These are phyloP conservation scores for Athrips mouffetella DNA, from an alignment of 2,888 invertebrate genomes.

Conservation along the genomic window DNA sequence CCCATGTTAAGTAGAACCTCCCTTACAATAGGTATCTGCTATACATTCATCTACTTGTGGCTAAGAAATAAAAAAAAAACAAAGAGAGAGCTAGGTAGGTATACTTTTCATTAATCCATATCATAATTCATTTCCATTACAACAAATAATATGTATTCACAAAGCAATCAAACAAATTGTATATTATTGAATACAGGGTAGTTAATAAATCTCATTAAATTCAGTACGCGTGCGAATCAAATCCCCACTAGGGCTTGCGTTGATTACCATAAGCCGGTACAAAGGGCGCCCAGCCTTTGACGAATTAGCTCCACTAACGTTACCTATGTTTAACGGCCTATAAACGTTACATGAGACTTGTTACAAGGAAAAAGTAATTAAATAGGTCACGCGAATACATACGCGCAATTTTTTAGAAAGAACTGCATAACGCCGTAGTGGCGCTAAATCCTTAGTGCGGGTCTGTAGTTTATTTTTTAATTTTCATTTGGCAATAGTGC, in stretches of 20 bases:
- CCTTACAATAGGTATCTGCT: neutral
- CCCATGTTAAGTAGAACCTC: neutral
- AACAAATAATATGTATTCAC: slow-evolving; percentile 7
- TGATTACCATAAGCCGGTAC: slow-evolving; percentile 73
- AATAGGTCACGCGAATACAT: neutral
- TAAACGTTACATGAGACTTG: slow-evolving; percentile 18
- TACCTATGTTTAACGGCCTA: slow-evolving; percentile 40
- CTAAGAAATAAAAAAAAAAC: no score
- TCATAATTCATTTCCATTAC: no score
- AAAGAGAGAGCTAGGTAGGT: neutral
- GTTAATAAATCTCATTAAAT: slow-evolving; percentile 42
- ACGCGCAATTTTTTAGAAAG: neutral
- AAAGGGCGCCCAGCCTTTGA: slow-evolving; percentile 70
- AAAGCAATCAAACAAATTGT: slow-evolving; percentile 12
- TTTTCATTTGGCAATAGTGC: no score
- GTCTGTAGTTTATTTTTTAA: neutral
- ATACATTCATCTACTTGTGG: no score
- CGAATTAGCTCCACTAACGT: slow-evolving; percentile 68
- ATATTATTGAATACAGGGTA: slow-evolving; percentile 16
- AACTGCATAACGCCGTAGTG: no score
- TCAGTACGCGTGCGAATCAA: slow-evolving; percentile 38
- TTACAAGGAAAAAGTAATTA: slow-evolving; percentile 6
- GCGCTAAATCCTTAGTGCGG: neutral
- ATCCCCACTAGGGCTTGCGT: slow-evolving; percentile 42
- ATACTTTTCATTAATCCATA: neutral